Evolutionary conservation across 2,113 vertebrate species (phyloP).

Genomic region (Mustela nigripes): DNA sequence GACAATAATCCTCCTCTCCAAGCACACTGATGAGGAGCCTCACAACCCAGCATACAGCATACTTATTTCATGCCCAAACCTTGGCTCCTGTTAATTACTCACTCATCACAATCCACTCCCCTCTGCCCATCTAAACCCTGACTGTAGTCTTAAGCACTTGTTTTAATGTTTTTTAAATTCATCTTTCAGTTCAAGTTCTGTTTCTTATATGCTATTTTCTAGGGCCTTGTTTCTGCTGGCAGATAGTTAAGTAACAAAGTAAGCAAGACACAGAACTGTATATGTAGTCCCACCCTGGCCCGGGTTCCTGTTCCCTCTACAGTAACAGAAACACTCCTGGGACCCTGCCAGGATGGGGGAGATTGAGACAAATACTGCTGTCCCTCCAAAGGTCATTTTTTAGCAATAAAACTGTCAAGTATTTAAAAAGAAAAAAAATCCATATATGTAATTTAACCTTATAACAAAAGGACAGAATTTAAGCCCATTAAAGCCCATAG

Average conservation of each 20-base stretch:
- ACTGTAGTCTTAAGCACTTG: background rate
- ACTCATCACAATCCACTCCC: background rate
- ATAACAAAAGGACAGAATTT: constrained; percentile 17
- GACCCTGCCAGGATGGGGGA: background rate
- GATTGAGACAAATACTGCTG: background rate
- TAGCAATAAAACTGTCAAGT: background rate
- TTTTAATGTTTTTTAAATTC: background rate
- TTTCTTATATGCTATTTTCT: background rate
- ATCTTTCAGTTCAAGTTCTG: background rate
- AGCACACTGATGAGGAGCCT: background rate
- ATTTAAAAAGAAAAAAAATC: background rate
- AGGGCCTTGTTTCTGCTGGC: background rate
- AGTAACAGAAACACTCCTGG: background rate
- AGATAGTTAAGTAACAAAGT: constrained; percentile 38
- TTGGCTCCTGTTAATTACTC: background rate
- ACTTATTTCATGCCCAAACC: background rate
- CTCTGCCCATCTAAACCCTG: background rate
- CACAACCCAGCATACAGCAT: background rate
- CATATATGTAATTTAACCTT: background rate
- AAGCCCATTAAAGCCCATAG: background rate
- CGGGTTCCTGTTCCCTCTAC: background rate
- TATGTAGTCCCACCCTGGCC: background rate
- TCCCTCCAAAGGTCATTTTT: background rate
- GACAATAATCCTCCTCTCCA: constrained; percentile 14
- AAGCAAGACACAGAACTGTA: constrained; percentile 24